Conservation (phyloP, 1,140 invertebrate species). For the Eriosoma lanigerum region DNA sequence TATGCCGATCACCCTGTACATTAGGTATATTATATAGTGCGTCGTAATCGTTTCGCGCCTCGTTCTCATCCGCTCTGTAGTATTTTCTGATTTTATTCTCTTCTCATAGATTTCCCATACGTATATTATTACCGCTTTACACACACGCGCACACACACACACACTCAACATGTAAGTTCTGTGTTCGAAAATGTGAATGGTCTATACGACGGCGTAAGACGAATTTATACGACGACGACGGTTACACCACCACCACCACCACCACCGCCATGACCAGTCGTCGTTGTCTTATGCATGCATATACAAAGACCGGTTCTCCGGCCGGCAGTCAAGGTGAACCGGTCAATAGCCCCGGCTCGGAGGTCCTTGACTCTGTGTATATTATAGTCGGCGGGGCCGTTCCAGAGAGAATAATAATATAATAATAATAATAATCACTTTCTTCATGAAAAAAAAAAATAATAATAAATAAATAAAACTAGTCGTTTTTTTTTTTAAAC, state of each 20-base stretch:
- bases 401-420: constrained; percentile 16
- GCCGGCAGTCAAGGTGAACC: constrained; percentile 48
- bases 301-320: constrained; percentile 37
- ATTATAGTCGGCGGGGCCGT: background rate
- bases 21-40: too few relatives aligned
- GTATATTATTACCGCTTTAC: too few relatives aligned
- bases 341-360: constrained; percentile 46
- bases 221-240: background rate
- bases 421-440: constrained; percentile 26
- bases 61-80: too few relatives aligned
- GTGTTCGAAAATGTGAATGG: too few relatives aligned
- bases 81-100: too few relatives aligned
- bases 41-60: too few relatives aligned
- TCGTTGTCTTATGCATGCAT: constrained; percentile 28
- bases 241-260: background rate
- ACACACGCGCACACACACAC: too few relatives aligned
- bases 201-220: background rate
- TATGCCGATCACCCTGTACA: too few relatives aligned
- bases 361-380: constrained; percentile 36
- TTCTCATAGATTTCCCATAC: too few relatives aligned
- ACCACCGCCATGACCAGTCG: constrained; percentile 21
- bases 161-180: too few relatives aligned
- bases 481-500: background rate
- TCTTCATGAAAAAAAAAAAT: constrained; percentile 7
- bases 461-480: background rate